Evolutionary conservation across 2,797 vertebrate genomes (phyloP).

Genomic region (Mionectes olivaceus): DNA sequence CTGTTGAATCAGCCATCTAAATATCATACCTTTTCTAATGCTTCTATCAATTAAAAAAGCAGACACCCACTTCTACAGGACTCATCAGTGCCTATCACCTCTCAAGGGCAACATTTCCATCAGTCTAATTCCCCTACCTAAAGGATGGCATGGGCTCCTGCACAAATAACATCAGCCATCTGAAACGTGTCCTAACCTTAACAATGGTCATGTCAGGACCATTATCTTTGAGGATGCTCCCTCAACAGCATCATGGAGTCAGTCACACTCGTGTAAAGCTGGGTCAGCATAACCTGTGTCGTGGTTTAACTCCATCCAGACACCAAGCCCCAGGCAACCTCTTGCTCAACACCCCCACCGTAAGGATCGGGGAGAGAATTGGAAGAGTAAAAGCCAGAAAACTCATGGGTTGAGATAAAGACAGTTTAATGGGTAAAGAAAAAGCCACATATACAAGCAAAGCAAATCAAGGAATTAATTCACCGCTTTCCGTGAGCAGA

Average conservation of each 20-base stretch:
- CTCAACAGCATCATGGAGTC: background rate
- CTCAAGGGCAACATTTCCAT: background rate
- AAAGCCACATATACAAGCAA: background rate
- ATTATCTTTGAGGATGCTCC: background rate
- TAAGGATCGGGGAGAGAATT: background rate
- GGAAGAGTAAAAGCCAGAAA: background rate
- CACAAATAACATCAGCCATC: background rate
- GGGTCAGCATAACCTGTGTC: background rate
- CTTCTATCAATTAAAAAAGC: background rate
- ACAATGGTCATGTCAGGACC: background rate
- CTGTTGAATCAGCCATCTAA: background rate
- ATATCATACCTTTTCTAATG: background rate
- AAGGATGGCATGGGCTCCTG: background rate
- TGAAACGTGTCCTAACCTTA: background rate
- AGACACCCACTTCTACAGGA: background rate
- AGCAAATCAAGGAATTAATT: background rate
- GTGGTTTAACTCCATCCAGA: background rate
- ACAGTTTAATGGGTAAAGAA: background rate
- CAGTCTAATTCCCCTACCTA: background rate
- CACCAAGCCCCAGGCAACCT: background rate
- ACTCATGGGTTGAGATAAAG: background rate
- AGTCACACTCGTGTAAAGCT: background rate
- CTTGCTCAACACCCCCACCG: background rate
- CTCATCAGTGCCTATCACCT: background rate
- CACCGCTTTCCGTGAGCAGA: background rate